Evolutionary conservation across 2,888 invertebrate species (phyloP).

Genomic region (Lochmaea crataegi): DNA sequence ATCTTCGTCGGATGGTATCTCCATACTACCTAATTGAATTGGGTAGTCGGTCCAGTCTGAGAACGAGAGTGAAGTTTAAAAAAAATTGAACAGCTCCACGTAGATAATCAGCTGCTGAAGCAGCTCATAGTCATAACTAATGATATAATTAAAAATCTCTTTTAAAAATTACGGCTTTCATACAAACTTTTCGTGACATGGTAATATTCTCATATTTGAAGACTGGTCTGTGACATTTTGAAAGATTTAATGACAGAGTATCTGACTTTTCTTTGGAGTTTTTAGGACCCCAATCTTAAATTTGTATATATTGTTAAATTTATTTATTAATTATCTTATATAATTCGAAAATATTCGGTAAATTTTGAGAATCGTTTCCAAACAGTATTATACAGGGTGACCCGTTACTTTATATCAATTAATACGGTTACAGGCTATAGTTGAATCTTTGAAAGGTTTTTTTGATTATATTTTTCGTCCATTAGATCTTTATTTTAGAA

Average conservation of each 20-base stretch:
- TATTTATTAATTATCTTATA: neutral
- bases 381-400: neutral
- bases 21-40: constrained; percentile 47
- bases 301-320: constrained; percentile 7
- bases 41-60: constrained; percentile 1
- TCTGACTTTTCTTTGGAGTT: neutral
- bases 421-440: neutral
- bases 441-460: neutral
- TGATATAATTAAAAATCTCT: neutral
- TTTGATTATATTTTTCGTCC: neutral
- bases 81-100: neutral
- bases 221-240: neutral
- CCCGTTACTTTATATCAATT: neutral
- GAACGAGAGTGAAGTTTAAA: neutral
- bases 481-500: too few relatives aligned
- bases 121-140: neutral
- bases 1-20: constrained; percentile 58
- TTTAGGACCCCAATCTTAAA: neutral
- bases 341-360: neutral
- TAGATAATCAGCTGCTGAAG: constrained; percentile 4
- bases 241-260: neutral
- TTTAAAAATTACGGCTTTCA: neutral
- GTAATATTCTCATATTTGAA: neutral
- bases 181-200: neutral
- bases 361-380: neutral